A percentile compares a stretch with the other conserved stretches of the same genome.
These are phyloP conservation scores for Allophyes oxyacanthae DNA, from an alignment of 2,888 invertebrate genomes.

Conservation along the genomic window DNA sequence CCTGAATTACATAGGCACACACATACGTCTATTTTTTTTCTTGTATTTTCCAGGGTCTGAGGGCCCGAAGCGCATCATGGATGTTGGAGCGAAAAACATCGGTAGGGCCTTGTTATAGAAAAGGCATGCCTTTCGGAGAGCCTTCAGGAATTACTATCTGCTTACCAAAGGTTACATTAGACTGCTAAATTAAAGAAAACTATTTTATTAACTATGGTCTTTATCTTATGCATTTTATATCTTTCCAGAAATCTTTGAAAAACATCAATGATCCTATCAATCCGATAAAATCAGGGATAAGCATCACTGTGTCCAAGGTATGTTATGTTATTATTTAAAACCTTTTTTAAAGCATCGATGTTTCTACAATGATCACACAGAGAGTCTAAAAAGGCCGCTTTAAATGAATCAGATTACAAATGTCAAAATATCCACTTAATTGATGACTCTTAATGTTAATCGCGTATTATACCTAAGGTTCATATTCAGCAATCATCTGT, in stretches of 20 bases:
- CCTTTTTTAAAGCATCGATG: too few relatives aligned
- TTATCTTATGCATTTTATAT: not conserved
- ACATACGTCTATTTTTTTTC: too few relatives aligned
- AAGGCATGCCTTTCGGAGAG: slow-evolving; percentile 61
- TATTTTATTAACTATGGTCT: too few relatives aligned
- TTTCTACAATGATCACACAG: too few relatives aligned
- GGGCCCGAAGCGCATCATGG: slow-evolving; percentile 55
- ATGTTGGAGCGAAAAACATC: slow-evolving; percentile 72
- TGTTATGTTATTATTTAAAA: too few relatives aligned
- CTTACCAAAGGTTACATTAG: slow-evolving; percentile 68
- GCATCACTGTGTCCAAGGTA: slow-evolving; percentile 73
- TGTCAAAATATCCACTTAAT: too few relatives aligned
- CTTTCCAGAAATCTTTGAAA: slow-evolving; percentile 68
- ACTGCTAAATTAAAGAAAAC: not conserved
- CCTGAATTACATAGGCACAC: too few relatives aligned
- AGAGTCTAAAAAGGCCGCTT: too few relatives aligned
- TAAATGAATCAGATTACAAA: too few relatives aligned
- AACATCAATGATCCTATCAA: slow-evolving; percentile 47
- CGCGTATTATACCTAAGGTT: too few relatives aligned
- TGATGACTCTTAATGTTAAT: too few relatives aligned
- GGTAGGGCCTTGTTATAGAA: slow-evolving; percentile 72
- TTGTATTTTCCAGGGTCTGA: slow-evolving; percentile 53
- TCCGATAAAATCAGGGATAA: slow-evolving; percentile 67
- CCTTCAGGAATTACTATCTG: slow-evolving; percentile 75
- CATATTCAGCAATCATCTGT: too few relatives aligned